phyloP scores from a whole-genome alignment of 92 coral and sea anemone species.

The Phenganax stokvisi region DNA sequence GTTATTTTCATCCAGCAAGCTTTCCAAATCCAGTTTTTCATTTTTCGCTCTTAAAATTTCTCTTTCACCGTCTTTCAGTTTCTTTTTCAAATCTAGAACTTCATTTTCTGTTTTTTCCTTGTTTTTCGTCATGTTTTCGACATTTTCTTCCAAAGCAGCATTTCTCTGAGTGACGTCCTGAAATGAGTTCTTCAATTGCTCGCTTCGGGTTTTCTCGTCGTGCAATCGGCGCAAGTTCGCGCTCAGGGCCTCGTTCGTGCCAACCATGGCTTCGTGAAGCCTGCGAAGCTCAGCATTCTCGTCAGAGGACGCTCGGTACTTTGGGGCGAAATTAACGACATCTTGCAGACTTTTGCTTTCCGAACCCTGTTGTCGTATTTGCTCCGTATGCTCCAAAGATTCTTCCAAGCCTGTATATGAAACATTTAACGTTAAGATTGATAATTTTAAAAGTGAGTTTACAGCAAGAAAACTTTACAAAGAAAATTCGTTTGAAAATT shows the following conservation, averaged over 20 bases:
- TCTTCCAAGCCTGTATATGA: constrained; percentile 10
- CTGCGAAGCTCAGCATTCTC: constrained; percentile 31
- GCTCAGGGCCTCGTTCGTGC: constrained; percentile 34
- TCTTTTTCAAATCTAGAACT: constrained; percentile 4
- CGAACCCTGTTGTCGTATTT: constrained; percentile 25
- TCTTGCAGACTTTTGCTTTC: background rate
- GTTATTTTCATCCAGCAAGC: constrained; percentile 8
- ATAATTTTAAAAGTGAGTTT: background rate
- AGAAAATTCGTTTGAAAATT: no score
- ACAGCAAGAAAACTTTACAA: no score
- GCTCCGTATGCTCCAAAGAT: constrained; percentile 31
- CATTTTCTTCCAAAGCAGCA: constrained; percentile 12
- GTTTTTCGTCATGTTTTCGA: constrained; percentile 21
- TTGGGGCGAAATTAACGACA: constrained; percentile 11
- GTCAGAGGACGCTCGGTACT: background rate
- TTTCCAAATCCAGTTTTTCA: constrained; percentile 19
- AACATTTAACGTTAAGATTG: background rate
- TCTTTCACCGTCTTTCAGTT: background rate
- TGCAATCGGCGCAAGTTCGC: constrained; percentile 27
- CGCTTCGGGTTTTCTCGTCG: constrained; percentile 32
- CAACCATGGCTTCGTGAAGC: constrained; percentile 41
- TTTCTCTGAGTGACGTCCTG: constrained; percentile 17
- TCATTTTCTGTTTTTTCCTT: constrained; percentile 18
- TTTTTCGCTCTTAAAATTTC: constrained; percentile 5
- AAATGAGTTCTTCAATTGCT: constrained; percentile 16